Evolutionary conservation across 2,888 invertebrate species (phyloP).

Genomic region (Heliconius charithonia): DNA sequence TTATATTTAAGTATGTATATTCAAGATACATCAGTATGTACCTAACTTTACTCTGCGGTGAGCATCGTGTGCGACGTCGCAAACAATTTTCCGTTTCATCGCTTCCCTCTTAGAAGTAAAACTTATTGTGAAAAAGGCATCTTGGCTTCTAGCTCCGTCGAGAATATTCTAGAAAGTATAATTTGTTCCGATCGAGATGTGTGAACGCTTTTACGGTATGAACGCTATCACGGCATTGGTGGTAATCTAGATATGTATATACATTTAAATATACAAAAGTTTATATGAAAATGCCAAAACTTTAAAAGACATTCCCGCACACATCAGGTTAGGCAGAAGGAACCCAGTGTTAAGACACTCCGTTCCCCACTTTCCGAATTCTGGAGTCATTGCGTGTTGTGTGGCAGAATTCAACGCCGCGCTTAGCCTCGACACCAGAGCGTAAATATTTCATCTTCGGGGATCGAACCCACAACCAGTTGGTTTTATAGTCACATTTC

Average conservation of each 20-base stretch:
- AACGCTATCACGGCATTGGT: not conserved
- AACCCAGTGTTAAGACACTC: too few species aligned
- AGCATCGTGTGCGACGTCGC: constrained; percentile 48
- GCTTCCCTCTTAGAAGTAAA: constrained; percentile 48
- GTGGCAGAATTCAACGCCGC: too few species aligned
- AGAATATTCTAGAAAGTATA: constrained; percentile 40
- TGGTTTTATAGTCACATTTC: too few species aligned
- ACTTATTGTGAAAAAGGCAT: constrained; percentile 43
- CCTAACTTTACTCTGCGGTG: constrained; percentile 30
- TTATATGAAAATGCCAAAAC: not conserved
- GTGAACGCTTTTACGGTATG: constrained; percentile 22
- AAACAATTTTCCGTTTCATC: constrained; percentile 58
- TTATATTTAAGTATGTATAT: not conserved
- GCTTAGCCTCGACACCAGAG: too few species aligned
- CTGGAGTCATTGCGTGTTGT: too few species aligned
- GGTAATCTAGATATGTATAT: not conserved
- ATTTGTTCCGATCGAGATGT: constrained; percentile 42
- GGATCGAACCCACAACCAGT: too few species aligned
- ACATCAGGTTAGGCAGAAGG: too few species aligned
- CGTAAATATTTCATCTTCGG: too few species aligned
- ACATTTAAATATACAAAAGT: not conserved
- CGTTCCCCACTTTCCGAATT: too few species aligned
- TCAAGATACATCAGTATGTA: constrained; percentile 3
- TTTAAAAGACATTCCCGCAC: not conserved
- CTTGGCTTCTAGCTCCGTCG: constrained; percentile 38